Base-by-base conservation (phyloP, 2,888 invertebrate genomes). In the Chironomus tentans region DNA sequence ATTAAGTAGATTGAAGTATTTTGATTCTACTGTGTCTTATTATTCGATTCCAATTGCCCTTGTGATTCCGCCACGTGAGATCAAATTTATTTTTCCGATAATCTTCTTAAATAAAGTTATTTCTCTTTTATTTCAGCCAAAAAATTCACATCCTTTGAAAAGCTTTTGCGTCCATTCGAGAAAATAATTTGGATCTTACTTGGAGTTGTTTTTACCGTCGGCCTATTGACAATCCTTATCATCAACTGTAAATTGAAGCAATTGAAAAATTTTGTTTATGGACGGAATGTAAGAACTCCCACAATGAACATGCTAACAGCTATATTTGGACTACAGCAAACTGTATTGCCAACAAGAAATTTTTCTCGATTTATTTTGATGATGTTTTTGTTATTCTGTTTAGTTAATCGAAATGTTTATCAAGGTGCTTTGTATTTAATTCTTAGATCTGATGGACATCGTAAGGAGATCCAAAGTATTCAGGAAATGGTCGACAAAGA, bases 401-500 rank as follows among this genome's bases (percentile, higher is more conserved):
- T 71, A 24, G 13, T 71, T n/a, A 13, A 48, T 13, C 56, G 71
- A n/a, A 61, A 56, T 38, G 21, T 61, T 22, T 71, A 71, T 61
- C 56, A 56, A 28, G 71, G 56, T 28, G 28, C 28, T 4, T 10
- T 71, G 12, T 56, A 48, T 15, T 3, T 48, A 4, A 22, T 61
- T n/a, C 61, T 71, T 28, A 21, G 56, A 56, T 71, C 71, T 10
- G 71, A 71, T 15, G 28, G 48, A 24, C 6, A n/a, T 7, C 5
- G 22, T 4, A 61, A 15, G 10, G 28, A 56, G n/a, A 15, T 71
- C 61, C 22, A 71, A 28, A 56, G 47, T n/a, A n/a, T 71, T 13
- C 28, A 61, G 7, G 71, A 71, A 71, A 71, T 71, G 71, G 18
- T 71, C 1, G 56, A 21, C 1, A 61, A 71, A n/a, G 38, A 48